Evolutionary conservation across 2,797 vertebrate genomes (phyloP).

Genomic region (Acanthiza pusilla): DNA sequence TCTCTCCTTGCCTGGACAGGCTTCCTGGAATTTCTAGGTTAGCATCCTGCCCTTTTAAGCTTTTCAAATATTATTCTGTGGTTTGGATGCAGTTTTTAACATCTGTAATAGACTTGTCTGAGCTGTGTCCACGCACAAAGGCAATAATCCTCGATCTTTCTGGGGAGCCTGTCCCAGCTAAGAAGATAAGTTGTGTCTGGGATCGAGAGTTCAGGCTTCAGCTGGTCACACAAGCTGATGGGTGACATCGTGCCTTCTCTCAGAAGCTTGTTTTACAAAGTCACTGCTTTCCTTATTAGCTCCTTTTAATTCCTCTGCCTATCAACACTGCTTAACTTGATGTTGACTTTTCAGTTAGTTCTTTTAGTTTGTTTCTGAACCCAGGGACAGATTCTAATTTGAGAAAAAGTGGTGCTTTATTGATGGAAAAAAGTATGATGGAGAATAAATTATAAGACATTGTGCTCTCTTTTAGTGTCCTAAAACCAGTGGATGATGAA

Average conservation of each 20-base stretch:
- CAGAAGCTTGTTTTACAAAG: neutral
- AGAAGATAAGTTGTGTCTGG: neutral
- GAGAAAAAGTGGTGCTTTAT: neutral
- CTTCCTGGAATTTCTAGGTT: slow-evolving; percentile 14
- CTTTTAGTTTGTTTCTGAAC: neutral
- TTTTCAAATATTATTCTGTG: neutral
- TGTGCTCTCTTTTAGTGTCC: neutral
- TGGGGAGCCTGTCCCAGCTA: neutral
- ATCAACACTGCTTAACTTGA: neutral
- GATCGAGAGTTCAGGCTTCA: neutral
- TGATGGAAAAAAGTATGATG: neutral
- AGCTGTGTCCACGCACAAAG: neutral
- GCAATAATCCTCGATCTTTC: neutral
- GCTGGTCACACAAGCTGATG: neutral
- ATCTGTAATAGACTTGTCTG: neutral
- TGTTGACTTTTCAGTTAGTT: neutral
- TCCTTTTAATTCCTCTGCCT: neutral
- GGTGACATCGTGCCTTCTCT: neutral
- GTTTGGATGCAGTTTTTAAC: neutral
- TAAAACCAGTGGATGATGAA: neutral
- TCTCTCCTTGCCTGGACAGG: neutral
- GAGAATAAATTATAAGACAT: neutral
- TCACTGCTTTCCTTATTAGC: neutral
- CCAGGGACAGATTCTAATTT: neutral
- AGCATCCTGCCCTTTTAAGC: neutral